Evolutionary conservation across 2,113 vertebrate species (phyloP).

Genomic region (Phasianus colchicus): DNA sequence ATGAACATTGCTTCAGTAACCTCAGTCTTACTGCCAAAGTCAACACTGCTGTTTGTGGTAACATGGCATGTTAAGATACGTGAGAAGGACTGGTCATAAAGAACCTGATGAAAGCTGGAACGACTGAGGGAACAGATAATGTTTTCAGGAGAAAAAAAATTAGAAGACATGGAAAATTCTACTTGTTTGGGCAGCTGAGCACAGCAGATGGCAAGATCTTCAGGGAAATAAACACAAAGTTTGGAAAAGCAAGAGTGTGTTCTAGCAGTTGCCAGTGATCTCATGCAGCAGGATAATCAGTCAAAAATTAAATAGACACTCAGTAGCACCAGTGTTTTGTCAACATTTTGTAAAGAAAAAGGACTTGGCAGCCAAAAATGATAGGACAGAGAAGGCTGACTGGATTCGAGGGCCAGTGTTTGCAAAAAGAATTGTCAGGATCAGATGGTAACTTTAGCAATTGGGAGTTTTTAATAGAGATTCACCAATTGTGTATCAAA

Average conservation of each 20-base stretch:
- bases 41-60: conserved; percentile 20
- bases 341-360: conserved; percentile 56
- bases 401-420: conserved; percentile 46
- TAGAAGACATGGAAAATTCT: conserved; percentile 53
- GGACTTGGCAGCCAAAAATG: conserved; percentile 54
- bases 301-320: conserved; percentile 69
- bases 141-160: conserved; percentile 44
- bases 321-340: conserved; percentile 74
- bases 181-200: conserved; percentile 61
- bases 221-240: conserved; percentile 72
- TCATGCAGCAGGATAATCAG: conserved; percentile 48
- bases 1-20: not conserved
- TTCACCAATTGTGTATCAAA: conserved; percentile 28
- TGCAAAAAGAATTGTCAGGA: conserved; percentile 57
- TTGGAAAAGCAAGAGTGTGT: conserved; percentile 71
- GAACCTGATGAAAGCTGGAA: conserved; percentile 45
- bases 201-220: conserved; percentile 68
- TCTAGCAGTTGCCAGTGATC: conserved; percentile 70
- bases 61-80: not conserved
- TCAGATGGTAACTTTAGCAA: conserved; percentile 70
- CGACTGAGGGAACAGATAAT: conserved; percentile 4
- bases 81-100: conserved; percentile 6
- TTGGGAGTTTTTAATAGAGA: conserved; percentile 53
- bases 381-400: conserved; percentile 59
- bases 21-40: conserved; percentile 8